Percentiles rank a stretch among this genome's conserved stretches.
phyloP scores from a whole-genome alignment of 2,113 vertebrate genomes.

The Zosterops borbonicus region DNA sequence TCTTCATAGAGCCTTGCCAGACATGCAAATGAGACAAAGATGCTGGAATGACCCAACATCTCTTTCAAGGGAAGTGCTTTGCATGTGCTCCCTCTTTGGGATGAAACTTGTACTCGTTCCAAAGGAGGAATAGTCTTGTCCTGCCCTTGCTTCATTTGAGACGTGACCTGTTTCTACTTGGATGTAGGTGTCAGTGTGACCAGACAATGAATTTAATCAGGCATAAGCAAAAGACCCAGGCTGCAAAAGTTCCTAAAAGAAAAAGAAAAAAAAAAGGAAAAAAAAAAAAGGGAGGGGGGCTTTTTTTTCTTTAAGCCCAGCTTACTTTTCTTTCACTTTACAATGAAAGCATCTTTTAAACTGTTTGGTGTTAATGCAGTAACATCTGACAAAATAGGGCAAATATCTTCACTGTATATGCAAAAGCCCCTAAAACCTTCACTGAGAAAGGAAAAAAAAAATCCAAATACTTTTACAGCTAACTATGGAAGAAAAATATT shows the following conservation, averaged over 20 bases:
- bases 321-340: not conserved
- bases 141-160: not conserved
- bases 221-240: not conserved
- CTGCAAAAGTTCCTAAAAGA: not conserved
- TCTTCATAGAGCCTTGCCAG: not conserved
- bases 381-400: not conserved
- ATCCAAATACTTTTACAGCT: not conserved
- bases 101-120: not conserved
- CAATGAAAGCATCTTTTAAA: not conserved
- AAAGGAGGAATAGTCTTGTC: not conserved
- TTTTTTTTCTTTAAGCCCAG: not conserved
- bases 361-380: not conserved
- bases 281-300: fast-evolving
- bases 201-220: not conserved
- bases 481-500: not conserved
- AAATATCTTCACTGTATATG: not conserved
- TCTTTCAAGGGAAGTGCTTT: not conserved
- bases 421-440: not conserved
- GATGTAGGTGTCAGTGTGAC: not conserved
- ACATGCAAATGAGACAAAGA: not conserved
- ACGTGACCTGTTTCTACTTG: not conserved
- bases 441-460: not conserved
- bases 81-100: not conserved
- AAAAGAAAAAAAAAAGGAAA: not conserved
- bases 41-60: not conserved